These are phyloP conservation scores for Microvelia longipes DNA, from an alignment of 1,140 invertebrate genomes.

Conservation along the genomic window DNA sequence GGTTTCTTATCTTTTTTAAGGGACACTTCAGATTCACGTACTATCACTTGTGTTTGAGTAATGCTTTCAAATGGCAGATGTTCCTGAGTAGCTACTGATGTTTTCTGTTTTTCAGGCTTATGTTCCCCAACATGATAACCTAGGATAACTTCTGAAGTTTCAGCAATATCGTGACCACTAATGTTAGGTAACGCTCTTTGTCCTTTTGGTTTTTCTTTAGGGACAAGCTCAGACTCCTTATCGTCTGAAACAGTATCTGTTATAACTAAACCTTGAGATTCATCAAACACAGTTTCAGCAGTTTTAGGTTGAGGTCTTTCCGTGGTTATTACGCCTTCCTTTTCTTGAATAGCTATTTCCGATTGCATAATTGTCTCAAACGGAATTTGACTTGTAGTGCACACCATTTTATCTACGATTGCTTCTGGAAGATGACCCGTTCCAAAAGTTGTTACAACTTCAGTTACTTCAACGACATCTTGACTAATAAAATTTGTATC, in stretches of 20 bases:
- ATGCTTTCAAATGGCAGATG: conserved; percentile 35
- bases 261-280: conserved; percentile 33
- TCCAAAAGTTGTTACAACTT: conserved; percentile 23
- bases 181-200: conserved; percentile 26
- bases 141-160: conserved; percentile 23
- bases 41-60: conserved; percentile 32
- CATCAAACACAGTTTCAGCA: conserved; percentile 33
- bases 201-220: conserved; percentile 20
- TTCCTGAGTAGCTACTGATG: conserved; percentile 21
- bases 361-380: conserved; percentile 23
- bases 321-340: conserved; percentile 34
- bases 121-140: conserved; percentile 18
- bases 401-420: conserved; percentile 17
- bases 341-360: conserved; percentile 30
- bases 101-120: conserved; percentile 12
- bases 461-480: conserved; percentile 20
- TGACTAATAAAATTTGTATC: conserved; percentile 24
- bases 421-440: conserved; percentile 19
- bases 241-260: conserved; percentile 33
- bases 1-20: conserved; percentile 28
- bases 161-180: conserved; percentile 26
- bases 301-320: conserved; percentile 27
- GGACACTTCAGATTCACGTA: conserved; percentile 35
- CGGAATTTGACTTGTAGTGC: conserved; percentile 22
- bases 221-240: conserved; percentile 30